These are phyloP conservation scores for Balanococcus diminutus DNA, from an alignment of 2,888 invertebrate genomes.

Conservation along the genomic window DNA sequence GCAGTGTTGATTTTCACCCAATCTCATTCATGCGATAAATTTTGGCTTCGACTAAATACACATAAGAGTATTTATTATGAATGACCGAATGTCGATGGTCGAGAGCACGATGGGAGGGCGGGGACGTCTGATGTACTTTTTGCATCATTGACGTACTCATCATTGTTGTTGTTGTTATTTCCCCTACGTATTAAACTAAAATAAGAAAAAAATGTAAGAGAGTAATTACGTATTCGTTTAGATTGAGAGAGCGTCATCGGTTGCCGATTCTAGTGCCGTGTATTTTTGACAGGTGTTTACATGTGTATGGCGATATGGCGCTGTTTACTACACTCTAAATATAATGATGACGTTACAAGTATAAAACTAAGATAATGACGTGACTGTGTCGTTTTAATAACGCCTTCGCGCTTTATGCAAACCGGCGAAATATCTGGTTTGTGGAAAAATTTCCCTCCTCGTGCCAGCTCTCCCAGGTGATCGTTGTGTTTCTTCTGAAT, in stretches of 20 bases:
- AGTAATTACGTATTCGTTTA: not conserved
- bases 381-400: conserved; percentile 16
- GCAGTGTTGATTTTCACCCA: not conserved
- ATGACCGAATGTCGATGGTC: not conserved
- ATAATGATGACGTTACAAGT: conserved; percentile 50
- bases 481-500: not conserved
- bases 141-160: not conserved
- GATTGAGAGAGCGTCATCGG: not conserved
- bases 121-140: not conserved
- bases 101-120: not conserved
- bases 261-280: not conserved
- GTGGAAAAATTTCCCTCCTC: not conserved
- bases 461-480: not conserved
- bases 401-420: conserved; percentile 34
- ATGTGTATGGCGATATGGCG: not conserved
- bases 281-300: conserved; percentile 30
- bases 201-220: not conserved
- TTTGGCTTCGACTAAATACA: conserved; percentile 8
- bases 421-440: conserved; percentile 24
- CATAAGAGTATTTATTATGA: not conserved
- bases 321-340: conserved; percentile 49
- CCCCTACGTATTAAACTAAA: not conserved
- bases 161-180: not conserved
- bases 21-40: conserved; percentile 28
- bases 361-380: conserved; percentile 18